These are phyloP conservation scores for Pseudomyrmex gracilis DNA, from an alignment of 1,140 invertebrate genomes.

Conservation along the genomic window DNA sequence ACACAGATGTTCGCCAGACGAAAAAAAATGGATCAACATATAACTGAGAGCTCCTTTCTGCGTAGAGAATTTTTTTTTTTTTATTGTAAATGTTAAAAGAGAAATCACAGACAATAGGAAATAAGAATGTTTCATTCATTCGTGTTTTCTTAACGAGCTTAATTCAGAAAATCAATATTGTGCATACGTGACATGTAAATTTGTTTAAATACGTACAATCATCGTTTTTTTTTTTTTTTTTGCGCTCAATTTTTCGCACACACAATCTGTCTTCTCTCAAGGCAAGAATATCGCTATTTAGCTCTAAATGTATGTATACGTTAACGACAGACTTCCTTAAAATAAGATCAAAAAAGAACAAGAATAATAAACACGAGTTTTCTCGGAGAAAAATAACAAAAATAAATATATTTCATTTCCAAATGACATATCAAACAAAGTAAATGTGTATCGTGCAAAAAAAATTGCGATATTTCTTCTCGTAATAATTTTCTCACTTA, in stretches of 20 bases:
- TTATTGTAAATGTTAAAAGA: not conserved
- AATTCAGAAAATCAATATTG: not conserved
- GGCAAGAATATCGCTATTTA: not conserved
- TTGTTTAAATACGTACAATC: not conserved
- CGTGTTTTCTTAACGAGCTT: not conserved
- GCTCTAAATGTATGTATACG: not conserved
- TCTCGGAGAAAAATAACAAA: not conserved
- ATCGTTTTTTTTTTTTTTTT: too few relatives aligned
- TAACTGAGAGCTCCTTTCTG: not conserved
- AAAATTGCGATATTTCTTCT: too few relatives aligned
- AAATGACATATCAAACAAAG: not conserved
- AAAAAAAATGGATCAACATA: too few relatives aligned
- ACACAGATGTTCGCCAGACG: too few relatives aligned
- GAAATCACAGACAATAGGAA: constrained; percentile 15
- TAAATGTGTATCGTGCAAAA: too few relatives aligned
- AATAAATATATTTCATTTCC: constrained; percentile 15
- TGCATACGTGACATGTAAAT: constrained; percentile 12
- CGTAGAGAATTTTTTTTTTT: not conserved
- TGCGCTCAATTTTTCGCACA: not conserved
- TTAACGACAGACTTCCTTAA: not conserved
- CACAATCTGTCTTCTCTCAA: not conserved
- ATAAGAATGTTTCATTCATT: constrained; percentile 1
- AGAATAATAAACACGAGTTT: not conserved
- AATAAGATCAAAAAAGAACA: not conserved
- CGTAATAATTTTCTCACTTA: too few relatives aligned